A percentile compares a stretch with the other conserved stretches of the same genome.
These are phyloP conservation scores for Thomomys bottae DNA, from an alignment of 2,113 vertebrate genomes.

Conservation along the genomic window DNA sequence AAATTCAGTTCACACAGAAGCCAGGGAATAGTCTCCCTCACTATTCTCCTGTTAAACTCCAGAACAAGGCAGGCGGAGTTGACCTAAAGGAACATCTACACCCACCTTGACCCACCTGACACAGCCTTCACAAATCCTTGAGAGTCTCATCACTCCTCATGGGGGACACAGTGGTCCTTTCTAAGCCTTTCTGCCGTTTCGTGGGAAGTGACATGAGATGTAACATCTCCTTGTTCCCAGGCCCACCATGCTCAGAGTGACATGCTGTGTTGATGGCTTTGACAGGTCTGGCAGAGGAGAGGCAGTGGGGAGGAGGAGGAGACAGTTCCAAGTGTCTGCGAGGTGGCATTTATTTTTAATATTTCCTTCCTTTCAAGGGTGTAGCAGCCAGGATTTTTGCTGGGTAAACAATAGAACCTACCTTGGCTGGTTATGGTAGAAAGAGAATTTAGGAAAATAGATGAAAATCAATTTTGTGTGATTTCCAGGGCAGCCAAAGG, in stretches of 20 bases:
- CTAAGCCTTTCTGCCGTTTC: slow-evolving; percentile 26
- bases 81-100: background rate
- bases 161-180: background rate
- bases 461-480: background rate
- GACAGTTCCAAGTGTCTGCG: slow-evolving; percentile 42
- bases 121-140: background rate
- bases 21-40: background rate
- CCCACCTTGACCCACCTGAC: background rate
- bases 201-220: slow-evolving; percentile 20
- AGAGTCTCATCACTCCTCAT: background rate
- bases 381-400: background rate
- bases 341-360: slow-evolving; percentile 53
- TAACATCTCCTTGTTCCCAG: slow-evolving; percentile 23
- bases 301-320: slow-evolving; percentile 51
- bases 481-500: background rate
- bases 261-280: background rate
- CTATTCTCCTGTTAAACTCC: slow-evolving; percentile 15
- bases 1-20: background rate
- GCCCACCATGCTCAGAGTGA: slow-evolving; percentile 8
- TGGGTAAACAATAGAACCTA: slow-evolving; percentile 40
- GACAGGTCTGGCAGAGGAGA: slow-evolving; percentile 48
- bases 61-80: background rate
- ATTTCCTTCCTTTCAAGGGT: slow-evolving; percentile 35
- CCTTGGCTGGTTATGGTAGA: background rate
- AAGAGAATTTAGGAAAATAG: slow-evolving; percentile 33